These are phyloP conservation scores for Pelusios castaneus DNA, from an alignment of 2,113 vertebrate genomes.

Conservation along the genomic window DNA sequence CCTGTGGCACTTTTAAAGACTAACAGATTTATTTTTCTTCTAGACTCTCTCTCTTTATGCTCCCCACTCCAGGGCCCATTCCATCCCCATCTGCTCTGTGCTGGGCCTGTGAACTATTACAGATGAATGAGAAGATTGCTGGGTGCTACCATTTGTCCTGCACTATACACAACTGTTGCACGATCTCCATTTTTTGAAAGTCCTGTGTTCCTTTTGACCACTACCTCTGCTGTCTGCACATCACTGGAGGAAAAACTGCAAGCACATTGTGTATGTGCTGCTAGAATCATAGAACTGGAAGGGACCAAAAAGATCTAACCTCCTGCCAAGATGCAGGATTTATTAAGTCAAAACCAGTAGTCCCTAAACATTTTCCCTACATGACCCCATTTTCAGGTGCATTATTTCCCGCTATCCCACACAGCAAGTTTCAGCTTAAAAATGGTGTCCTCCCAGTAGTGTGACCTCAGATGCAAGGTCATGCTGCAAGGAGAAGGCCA, in stretches of 20 bases:
- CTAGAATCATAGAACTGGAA: background rate
- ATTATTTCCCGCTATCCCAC: too few relatives aligned
- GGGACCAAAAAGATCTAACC: background rate
- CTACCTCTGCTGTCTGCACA: background rate
- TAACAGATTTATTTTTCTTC: too few relatives aligned
- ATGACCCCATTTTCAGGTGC: too few relatives aligned
- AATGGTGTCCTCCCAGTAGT: too few relatives aligned
- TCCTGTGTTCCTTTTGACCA: accelerated
- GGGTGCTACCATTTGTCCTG: background rate
- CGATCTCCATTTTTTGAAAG: accelerated
- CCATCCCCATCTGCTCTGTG: background rate
- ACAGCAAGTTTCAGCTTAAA: too few relatives aligned
- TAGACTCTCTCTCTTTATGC: background rate
- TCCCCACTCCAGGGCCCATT: background rate
- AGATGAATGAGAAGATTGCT: background rate
- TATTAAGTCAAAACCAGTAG: background rate
- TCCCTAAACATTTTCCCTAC: too few relatives aligned
- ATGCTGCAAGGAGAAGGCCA: too few relatives aligned
- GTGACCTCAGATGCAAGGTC: too few relatives aligned
- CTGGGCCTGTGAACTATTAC: background rate
- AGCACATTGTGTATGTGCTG: background rate
- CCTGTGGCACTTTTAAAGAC: too few relatives aligned
- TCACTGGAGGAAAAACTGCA: background rate
- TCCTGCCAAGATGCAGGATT: background rate
- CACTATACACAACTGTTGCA: background rate